Evolutionary conservation across 2,888 invertebrate species (phyloP), one percentile per base, ranked within the genome.

Genomic region (Saturnia pavonia): DNA sequence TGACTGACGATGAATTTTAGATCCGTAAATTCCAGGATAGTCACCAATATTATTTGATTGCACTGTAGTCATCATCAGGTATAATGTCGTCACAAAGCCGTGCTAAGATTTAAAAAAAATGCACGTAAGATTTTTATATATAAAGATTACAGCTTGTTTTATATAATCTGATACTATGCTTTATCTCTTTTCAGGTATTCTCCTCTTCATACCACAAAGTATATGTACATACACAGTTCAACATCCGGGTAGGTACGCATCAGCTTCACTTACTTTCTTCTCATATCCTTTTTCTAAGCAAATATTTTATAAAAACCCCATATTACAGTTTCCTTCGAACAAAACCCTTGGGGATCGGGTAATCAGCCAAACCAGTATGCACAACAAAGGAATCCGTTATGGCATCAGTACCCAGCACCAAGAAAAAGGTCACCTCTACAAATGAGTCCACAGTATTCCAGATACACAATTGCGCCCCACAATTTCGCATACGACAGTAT

Each of bases 161-260:
- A n/a, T n/a, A n/a, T n/a, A 25, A 57, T 25, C 16, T 25, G 12
- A 12, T 57, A 57, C 4, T 4, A 57, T 57, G 14, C 25, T 57
- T 14, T 57, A 25, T 65, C 22, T 70, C 66, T 70, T 91, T 91
- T 0, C 90, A 94, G 93, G 90, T 83, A 81, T 89, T 11, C 77
- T 91, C 19, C 74, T 89, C 22, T 70, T 90, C 45, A 75, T 83
- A 27, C 71, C 84, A 54, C 80, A 80, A 70, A 80, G 82, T 77
- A 79, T 76, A 87, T 86, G 91, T 81, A 92, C 93, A 80, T 87
- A 86, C 72, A 79, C 84, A 76, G 87, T 78, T 75, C 91, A 86
- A 81, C 93, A 92, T 79, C 91, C 88, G 91, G 94, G 94, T 94
- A 94, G 94, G 94, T 94, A 94, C 83, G 94, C 94, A 94, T 94